Conservation (phyloP, 2,113 vertebrate species). For the Dromas ardeola region DNA sequence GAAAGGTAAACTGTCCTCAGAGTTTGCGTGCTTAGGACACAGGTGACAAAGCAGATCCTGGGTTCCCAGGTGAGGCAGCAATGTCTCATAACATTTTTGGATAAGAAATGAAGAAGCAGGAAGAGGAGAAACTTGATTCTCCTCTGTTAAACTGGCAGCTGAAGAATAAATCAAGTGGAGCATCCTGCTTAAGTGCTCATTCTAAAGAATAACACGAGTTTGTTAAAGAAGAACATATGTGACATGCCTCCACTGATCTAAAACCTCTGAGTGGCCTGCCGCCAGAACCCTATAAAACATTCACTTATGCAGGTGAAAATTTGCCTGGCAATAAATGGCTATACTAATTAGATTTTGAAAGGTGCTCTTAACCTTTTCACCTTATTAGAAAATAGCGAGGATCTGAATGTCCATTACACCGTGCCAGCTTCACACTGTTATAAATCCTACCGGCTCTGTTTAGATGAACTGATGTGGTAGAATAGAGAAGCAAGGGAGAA, state of each 20-base stretch:
- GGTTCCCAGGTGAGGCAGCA: not conserved
- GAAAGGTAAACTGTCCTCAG: not conserved
- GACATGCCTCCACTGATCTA: not conserved
- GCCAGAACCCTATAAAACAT: not conserved
- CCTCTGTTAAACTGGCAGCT: not conserved
- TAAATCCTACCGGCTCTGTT: not conserved
- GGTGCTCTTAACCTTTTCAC: not conserved
- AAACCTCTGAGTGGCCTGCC: not conserved
- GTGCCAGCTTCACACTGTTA: not conserved
- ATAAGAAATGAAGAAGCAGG: not conserved
- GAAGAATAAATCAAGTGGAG: not conserved
- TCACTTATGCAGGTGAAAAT: not conserved
- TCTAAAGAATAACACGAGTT: not conserved
- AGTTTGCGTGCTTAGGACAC: no score
- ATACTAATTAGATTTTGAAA: conserved; percentile 13
- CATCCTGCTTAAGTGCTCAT: not conserved
- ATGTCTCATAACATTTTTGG: accelerated
- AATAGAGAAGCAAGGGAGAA: not conserved
- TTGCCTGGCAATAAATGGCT: not conserved
- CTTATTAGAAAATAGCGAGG: not conserved
- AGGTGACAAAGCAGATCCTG: not conserved
- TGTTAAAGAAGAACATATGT: not conserved
- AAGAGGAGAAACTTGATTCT: not conserved
- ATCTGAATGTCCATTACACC: not conserved
- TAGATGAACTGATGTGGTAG: not conserved